Percentiles rank a stretch among this genome's conserved stretches.
These are phyloP conservation scores for Sebastes trivittatus DNA, from an alignment of 2,797 vertebrate genomes.

Conservation along the genomic window DNA sequence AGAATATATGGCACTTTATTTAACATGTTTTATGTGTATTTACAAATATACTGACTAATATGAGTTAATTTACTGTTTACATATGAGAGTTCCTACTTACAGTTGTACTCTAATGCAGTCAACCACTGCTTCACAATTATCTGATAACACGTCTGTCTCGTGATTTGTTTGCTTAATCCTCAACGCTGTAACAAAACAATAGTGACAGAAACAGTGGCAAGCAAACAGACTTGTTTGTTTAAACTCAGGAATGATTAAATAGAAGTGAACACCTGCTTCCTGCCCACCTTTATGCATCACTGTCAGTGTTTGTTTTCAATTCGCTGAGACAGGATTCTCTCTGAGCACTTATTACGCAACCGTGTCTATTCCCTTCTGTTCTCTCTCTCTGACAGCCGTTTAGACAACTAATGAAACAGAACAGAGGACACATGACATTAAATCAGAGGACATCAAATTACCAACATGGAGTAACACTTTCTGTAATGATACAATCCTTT, in stretches of 20 bases:
- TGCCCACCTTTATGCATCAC: neutral
- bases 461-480: conserved; percentile 15
- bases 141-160: neutral
- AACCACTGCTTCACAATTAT: neutral
- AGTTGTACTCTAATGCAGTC: neutral
- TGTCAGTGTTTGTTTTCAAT: neutral
- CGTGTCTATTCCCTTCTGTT: neutral
- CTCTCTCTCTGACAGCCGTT: neutral
- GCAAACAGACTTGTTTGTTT: neutral
- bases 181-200: neutral
- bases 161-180: conserved; percentile 12
- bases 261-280: conserved; percentile 3
- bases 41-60: conserved; percentile 24
- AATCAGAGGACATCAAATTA: conserved; percentile 6
- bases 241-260: neutral
- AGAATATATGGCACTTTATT: conserved; percentile 20
- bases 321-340: neutral
- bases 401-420: neutral
- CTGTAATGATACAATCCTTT: conserved; percentile 25
- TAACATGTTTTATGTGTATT: conserved; percentile 25
- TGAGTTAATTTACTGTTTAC: conserved; percentile 10
- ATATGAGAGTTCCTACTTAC: conserved; percentile 18
- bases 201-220: neutral
- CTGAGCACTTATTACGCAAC: conserved; percentile 9
- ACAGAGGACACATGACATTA: neutral